Conservation (phyloP, 2,888 invertebrate genomes). For the Orthosia gracilis region DNA sequence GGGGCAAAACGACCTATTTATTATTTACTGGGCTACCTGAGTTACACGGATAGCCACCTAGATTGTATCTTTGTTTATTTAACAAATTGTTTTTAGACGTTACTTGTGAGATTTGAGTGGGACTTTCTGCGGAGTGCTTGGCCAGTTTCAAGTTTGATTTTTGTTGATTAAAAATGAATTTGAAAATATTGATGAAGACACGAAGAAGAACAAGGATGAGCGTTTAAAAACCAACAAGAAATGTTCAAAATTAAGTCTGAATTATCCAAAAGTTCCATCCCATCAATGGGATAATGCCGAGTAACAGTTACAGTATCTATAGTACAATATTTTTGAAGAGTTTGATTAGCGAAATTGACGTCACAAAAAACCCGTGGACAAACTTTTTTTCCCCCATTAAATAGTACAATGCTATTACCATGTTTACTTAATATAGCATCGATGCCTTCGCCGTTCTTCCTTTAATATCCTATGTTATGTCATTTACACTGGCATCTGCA, state of each 20-base stretch:
- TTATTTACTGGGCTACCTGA: slow-evolving; percentile 72
- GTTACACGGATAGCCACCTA: slow-evolving; percentile 66
- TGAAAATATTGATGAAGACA: not conserved
- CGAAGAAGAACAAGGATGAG: not conserved
- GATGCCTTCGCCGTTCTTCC: too few species aligned
- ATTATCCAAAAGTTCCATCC: not conserved
- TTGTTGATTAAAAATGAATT: not conserved
- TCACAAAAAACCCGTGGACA: too few species aligned
- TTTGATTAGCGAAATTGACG: too few species aligned
- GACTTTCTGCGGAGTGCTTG: not conserved
- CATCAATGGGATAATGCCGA: not conserved
- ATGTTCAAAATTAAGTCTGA: not conserved
- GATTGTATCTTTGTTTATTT: slow-evolving; percentile 82
- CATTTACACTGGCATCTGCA: too few species aligned
- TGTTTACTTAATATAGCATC: too few species aligned
- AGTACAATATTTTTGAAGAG: too few species aligned
- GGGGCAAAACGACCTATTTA: slow-evolving; percentile 70
- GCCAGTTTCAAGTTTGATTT: not conserved
- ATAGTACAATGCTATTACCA: too few species aligned
- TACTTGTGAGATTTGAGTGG: slow-evolving; percentile 49
- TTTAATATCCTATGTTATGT: too few species aligned
- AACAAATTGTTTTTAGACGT: slow-evolving; percentile 71
- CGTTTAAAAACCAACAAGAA: not conserved
- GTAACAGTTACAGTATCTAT: not conserved
- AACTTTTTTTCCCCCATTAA: too few species aligned